Base-by-base conservation (phyloP, 1,140 invertebrate genomes). In the Oryctes rhinoceros region DNA sequence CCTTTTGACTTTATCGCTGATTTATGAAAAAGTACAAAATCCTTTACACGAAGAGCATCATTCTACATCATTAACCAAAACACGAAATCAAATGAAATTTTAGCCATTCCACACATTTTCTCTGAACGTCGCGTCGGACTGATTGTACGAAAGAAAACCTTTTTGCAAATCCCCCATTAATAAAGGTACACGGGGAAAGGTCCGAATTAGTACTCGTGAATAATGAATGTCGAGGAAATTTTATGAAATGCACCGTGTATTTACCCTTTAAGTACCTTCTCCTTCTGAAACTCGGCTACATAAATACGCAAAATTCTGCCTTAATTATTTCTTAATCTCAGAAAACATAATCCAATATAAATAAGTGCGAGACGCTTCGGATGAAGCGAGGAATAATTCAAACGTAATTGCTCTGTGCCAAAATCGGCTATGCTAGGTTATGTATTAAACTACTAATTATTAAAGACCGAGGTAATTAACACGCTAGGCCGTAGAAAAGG, bases 211-310 rank as follows among this genome's bases (percentile, higher is more conserved):
- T 24, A 4, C 3, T 35, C 20, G 24, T 71, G 65, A 30, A 71
- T 71, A 71, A 71, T 71, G 24, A 71, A 71, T 24, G 65, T 30
- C 20, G 35, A 71, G 65, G 65, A 71, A 71, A 71, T 6, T 71
- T 71, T 71, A 71, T 71, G 65, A 71, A 71, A 71, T 71, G 65
- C 24, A 71, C 65, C n/a, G 24, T 24, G 35, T 20, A 71, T 71
- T 35, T 71, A 71, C 10, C 20, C n/a, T n/a, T n/a, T 15, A 59
- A 18, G 53, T 59, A 15, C 53, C n/a, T 30, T 20, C 6, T 71
- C 65, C 35, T 71, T 71, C 4, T 71, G 20, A 59, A n/a, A n/a
- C 53, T 59, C 53, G 4, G 11, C 15, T 59, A 59, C 53, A 59
- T 59, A 59, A 59, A 59, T 59, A 59, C 53, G 15, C 39, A 59